Percentiles rank a stretch among this genome's conserved stretches.
These are phyloP conservation scores for Rynchops niger DNA, from an alignment of 2,113 vertebrate species.

Conservation along the genomic window DNA sequence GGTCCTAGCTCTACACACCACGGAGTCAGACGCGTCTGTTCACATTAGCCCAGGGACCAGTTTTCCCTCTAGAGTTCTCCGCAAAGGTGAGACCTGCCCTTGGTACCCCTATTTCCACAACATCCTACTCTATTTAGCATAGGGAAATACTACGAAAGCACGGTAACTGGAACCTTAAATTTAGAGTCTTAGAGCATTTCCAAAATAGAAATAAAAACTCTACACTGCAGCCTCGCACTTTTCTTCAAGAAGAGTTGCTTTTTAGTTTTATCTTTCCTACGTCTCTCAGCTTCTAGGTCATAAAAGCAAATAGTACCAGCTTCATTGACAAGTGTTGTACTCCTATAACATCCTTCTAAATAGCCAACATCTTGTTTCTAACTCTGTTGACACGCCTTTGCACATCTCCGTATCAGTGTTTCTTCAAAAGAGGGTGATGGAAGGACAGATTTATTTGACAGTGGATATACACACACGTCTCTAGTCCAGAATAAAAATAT, in stretches of 20 bases:
- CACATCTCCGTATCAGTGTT: background rate
- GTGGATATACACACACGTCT: background rate
- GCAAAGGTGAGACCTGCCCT: background rate
- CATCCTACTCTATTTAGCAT: background rate
- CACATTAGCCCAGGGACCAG: background rate
- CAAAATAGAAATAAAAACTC: background rate
- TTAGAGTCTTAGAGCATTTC: background rate
- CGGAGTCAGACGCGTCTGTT: fast-evolving
- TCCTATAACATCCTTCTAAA: background rate
- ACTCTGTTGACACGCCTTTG: background rate
- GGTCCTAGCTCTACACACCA: background rate
- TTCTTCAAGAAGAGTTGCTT: background rate
- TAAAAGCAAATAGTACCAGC: background rate
- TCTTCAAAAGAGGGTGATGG: background rate
- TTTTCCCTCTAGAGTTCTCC: background rate
- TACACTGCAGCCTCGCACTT: background rate
- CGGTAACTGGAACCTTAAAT: background rate
- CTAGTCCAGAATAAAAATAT: background rate
- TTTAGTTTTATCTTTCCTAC: background rate
- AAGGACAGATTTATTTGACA: background rate
- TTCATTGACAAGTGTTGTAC: background rate
- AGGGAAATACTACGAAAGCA: background rate
- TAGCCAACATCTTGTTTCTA: background rate
- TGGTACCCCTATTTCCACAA: background rate
- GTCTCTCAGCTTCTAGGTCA: background rate